A percentile compares a stretch with the other conserved stretches of the same genome.
Evolutionary conservation across 2,113 vertebrate genomes (phyloP).

Genomic region (Tricholaema leucomelas): DNA sequence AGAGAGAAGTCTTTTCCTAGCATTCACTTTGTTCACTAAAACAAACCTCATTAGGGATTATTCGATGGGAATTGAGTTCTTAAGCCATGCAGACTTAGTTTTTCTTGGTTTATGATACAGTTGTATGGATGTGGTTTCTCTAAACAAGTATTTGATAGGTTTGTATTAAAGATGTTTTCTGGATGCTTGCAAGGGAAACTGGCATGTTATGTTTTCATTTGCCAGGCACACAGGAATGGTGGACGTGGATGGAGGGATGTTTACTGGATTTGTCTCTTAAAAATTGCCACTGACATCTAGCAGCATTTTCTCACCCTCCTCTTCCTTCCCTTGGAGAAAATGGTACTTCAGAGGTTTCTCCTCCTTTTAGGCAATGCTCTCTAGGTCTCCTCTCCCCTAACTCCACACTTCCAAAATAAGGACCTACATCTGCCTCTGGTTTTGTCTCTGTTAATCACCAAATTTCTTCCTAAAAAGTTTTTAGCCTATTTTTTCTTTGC

Average conservation of each 20-base stretch:
- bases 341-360: background rate
- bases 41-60: background rate
- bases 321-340: slow-evolving; percentile 8
- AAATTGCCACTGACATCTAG: background rate
- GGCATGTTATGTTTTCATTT: background rate
- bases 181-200: background rate
- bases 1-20: background rate
- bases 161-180: background rate
- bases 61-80: background rate
- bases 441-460: background rate
- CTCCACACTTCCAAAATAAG: background rate
- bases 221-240: background rate
- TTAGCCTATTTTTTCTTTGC: background rate
- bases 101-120: background rate
- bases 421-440: background rate
- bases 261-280: background rate
- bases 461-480: background rate
- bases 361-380: background rate
- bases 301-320: background rate
- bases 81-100: background rate
- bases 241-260: background rate
- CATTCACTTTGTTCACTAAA: background rate
- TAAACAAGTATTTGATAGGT: background rate
- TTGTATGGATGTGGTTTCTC: background rate
- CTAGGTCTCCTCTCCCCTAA: background rate